A percentile compares a stretch with the other conserved stretches of the same genome.
These are phyloP conservation scores for Drosophila hydei DNA, from an alignment of 1,140 invertebrate genomes.

Conservation along the genomic window DNA sequence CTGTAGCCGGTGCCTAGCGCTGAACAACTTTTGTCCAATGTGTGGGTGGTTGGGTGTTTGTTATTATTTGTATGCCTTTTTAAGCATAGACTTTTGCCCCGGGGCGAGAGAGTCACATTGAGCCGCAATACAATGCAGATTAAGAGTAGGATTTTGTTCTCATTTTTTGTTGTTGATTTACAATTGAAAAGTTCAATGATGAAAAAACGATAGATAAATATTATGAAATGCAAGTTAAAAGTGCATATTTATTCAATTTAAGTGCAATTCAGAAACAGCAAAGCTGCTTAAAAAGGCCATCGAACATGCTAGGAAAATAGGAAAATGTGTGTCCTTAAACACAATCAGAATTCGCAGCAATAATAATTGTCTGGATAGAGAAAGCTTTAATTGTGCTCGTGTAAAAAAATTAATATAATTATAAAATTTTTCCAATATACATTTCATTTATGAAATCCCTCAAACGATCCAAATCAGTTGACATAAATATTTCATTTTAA, in stretches of 20 bases:
- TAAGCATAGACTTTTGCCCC: conserved; percentile 50
- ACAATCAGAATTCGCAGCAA: too few relatives aligned
- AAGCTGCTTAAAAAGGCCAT: conserved; percentile 5
- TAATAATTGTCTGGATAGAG: background rate
- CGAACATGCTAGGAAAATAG: background rate
- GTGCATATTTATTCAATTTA: conserved; percentile 35
- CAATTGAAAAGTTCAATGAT: conserved; percentile 52
- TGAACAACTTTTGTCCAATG: conserved; percentile 8
- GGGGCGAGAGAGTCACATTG: conserved; percentile 40
- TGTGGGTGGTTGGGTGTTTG: conserved; percentile 34
- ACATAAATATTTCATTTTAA: background rate
- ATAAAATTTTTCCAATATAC: background rate
- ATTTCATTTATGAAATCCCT: background rate
- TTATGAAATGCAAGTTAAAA: conserved; percentile 37
- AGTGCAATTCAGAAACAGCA: conserved; percentile 19
- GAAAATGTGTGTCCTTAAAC: background rate
- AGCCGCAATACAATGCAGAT: conserved; percentile 64
- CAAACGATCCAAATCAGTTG: conserved; percentile 1
- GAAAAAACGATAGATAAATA: conserved; percentile 42
- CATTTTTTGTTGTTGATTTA: conserved; percentile 27
- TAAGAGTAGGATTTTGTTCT: conserved; percentile 44
- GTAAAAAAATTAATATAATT: background rate
- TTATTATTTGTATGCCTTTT: conserved; percentile 61
- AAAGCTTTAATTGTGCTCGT: too few relatives aligned
- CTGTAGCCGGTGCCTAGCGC: conserved; percentile 19